Base-by-base conservation (phyloP, 2,888 invertebrate species). In the Hydrotaea cyrtoneurina region DNA sequence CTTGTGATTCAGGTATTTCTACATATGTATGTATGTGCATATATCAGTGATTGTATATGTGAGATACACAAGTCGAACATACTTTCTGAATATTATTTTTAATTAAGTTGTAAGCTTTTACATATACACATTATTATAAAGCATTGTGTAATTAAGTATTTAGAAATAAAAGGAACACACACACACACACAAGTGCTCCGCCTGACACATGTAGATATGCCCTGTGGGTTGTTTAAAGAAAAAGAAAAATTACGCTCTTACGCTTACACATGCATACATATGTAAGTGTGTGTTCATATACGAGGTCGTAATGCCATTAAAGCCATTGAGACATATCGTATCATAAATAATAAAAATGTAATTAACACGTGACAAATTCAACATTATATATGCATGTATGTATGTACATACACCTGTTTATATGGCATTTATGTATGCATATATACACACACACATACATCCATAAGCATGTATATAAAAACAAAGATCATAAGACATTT, bases 261-360 rank as follows among this genome's bases (percentile, higher is more conserved):
- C 31, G 31, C 31, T 31, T 31, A 31, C 7, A 31, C 31, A n/a
- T 7, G 31, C 31, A 31, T 31, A 31, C 3, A n/a, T n/a, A n/a
- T n/a, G n/a, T n/a, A 26, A 19, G 55, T 31, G 19, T 31, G 31
- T 8, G 8, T 36, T n/a, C 11, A 17, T 36, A 23, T 36, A 23
- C 17, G 39, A 31, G 26, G 46, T 21, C 31, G 17, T 36, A 26
- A 72, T 72, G 17, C 23, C 53, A 53, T 23, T 53, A 72, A 72
- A 72, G 46, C 53, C 71, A 72, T 72, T 72, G 53, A 26, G 19
- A 72, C 71, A 72, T 53, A 17, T 50, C 31, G 10, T 62, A 62
- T 62, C 21, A 72, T 53, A 72, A 72, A 53, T 53, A 72, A 72
- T 72, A 72, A 72, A 72, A 72, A 55, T 72, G 8, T 53, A 72